phyloP scores from a whole-genome alignment of 2,888 invertebrate species.

The Hydraecia micacea region DNA sequence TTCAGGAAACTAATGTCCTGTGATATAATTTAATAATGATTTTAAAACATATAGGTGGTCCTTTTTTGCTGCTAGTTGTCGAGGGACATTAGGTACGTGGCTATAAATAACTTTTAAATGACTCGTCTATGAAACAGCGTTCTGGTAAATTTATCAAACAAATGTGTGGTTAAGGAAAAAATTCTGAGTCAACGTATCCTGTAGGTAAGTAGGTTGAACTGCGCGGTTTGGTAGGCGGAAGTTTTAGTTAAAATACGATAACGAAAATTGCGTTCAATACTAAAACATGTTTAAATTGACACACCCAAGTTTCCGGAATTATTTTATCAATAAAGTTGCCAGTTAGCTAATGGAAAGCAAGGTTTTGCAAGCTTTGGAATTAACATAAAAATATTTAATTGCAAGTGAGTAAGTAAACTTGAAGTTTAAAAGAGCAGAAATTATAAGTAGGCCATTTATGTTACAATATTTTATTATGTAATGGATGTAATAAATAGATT shows the following conservation, averaged over 20 bases:
- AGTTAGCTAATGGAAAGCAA: conserved; percentile 39
- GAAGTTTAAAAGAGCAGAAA: conserved; percentile 17
- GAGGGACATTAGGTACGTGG: neutral
- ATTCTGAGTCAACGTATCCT: conserved; percentile 44
- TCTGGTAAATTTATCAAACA: conserved; percentile 26
- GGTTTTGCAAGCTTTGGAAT: conserved; percentile 25
- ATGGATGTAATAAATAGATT: conserved; percentile 10
- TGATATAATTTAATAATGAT: conserved; percentile 16
- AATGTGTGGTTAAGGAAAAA: conserved; percentile 35
- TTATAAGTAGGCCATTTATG: conserved; percentile 16
- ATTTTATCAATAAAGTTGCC: conserved; percentile 41
- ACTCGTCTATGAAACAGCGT: conserved; percentile 19
- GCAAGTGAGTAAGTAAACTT: conserved; percentile 3
- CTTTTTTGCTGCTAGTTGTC: conserved; percentile 33
- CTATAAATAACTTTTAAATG: conserved; percentile 24
- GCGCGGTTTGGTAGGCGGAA: conserved; percentile 36
- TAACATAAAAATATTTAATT: conserved; percentile 44
- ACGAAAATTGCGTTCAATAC: conserved; percentile 44
- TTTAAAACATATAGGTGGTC: conserved; percentile 11
- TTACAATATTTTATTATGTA: conserved; percentile 28
- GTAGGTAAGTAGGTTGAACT: conserved; percentile 4
- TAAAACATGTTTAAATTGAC: conserved; percentile 44
- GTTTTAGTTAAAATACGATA: conserved; percentile 31
- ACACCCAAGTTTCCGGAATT: conserved; percentile 57
- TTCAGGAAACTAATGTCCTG: conserved; percentile 20